Evolutionary conservation across 2,888 invertebrate genomes (phyloP).

Genomic region (Eudemis profundana): DNA sequence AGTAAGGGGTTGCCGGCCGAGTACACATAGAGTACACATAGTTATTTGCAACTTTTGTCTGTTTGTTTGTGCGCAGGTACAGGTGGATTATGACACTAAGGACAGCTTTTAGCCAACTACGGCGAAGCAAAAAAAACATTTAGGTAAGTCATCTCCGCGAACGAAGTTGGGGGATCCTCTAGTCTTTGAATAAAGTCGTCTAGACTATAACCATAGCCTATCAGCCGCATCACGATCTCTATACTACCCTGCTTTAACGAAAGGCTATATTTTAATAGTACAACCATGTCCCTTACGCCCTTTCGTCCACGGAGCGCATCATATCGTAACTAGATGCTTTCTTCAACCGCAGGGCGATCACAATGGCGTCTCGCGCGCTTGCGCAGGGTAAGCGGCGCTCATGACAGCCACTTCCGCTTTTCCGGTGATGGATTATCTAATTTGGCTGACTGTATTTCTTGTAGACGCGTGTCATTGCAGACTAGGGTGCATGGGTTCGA

Average conservation of each 20-base stretch:
- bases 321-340: constrained; percentile 5
- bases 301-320: background rate
- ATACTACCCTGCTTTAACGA: background rate
- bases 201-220: too few species aligned
- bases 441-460: background rate
- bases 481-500: too few species aligned
- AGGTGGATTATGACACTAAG: too few species aligned
- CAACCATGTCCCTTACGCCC: background rate
- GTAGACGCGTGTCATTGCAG: background rate
- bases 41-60: too few species aligned
- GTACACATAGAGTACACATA: too few species aligned
- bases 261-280: background rate
- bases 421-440: constrained; percentile 7
- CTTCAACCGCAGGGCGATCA: background rate
- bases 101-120: too few species aligned
- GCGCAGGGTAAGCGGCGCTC: constrained; percentile 1
- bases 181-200: too few species aligned
- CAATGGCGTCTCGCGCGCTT: constrained; percentile 11
- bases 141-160: too few species aligned
- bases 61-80: too few species aligned
- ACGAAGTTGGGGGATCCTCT: too few species aligned
- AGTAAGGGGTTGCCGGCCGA: too few species aligned
- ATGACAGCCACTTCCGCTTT: constrained; percentile 24
- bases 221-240: background rate
- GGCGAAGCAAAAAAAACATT: too few species aligned